Percentiles rank a stretch among this genome's conserved stretches.
phyloP scores from a whole-genome alignment of 2,888 invertebrate species.

The Synergus umbraculus region DNA sequence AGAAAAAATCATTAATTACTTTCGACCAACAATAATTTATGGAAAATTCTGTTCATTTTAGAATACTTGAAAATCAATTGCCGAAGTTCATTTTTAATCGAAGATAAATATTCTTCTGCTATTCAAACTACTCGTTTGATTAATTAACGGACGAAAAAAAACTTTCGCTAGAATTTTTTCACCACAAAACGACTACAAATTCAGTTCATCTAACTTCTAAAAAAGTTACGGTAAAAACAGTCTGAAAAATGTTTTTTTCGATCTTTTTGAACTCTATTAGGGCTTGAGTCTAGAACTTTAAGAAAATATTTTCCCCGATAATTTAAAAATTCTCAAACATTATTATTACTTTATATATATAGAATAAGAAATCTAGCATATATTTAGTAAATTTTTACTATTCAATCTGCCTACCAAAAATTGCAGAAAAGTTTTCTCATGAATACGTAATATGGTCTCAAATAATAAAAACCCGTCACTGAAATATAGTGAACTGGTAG shows the following conservation, averaged over 20 bases:
- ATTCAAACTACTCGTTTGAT: neutral
- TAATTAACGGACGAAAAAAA: no score
- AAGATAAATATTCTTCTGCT: neutral
- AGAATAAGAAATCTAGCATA: neutral
- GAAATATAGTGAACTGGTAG: neutral
- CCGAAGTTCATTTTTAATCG: neutral
- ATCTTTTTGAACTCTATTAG: no score
- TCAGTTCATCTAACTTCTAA: no score
- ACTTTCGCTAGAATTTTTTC: neutral
- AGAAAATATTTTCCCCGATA: no score
- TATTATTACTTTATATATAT: no score
- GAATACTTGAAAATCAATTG: neutral
- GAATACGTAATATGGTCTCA: neutral
- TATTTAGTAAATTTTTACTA: neutral
- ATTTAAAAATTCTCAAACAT: no score
- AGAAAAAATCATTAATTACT: conserved; percentile 17
- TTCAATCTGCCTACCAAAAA: neutral
- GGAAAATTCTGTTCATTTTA: neutral
- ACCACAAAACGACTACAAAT: no score
- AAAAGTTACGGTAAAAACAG: no score
- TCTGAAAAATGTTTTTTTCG: no score
- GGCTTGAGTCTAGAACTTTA: no score
- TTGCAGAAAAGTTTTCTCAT: neutral
- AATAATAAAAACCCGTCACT: neutral
- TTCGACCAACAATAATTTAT: neutral